Percentiles rank a stretch among this genome's conserved stretches.
phyloP scores from a whole-genome alignment of 2,797 vertebrate genomes.

The Falco berigora region DNA sequence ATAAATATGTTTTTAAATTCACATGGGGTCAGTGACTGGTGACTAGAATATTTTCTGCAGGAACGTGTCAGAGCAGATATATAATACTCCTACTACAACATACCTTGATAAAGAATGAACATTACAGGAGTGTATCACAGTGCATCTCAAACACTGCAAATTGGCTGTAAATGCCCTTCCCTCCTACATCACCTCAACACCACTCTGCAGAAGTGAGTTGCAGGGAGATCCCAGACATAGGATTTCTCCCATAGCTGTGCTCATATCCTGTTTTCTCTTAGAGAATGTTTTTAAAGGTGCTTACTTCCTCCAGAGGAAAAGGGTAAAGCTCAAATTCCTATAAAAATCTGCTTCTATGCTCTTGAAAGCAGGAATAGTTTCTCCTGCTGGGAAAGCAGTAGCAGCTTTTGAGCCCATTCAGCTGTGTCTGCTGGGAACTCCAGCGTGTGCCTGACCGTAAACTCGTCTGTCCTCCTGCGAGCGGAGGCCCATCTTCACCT shows the following conservation, averaged over 20 bases:
- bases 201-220: neutral
- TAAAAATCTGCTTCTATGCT: neutral
- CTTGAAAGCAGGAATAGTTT: neutral
- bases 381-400: neutral
- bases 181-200: neutral
- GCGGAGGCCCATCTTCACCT: neutral
- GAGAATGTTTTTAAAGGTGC: neutral
- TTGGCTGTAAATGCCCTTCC: neutral
- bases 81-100: neutral
- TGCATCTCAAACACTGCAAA: neutral
- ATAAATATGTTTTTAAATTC: conserved; percentile 30
- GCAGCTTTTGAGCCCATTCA: neutral
- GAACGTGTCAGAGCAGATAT: neutral
- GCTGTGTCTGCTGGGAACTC: neutral
- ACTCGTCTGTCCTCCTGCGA: neutral
- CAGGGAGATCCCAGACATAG: neutral
- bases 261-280: neutral
- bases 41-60: neutral
- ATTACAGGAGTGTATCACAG: neutral
- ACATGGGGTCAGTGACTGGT: conserved; percentile 5
- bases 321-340: neutral
- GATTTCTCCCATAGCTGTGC: neutral
- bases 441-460: accelerated
- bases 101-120: neutral
- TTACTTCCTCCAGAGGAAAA: neutral